Evolutionary conservation across 2,888 invertebrate genomes (phyloP), one percentile per base, ranked within the genome.

Genomic region (Aphodius sticticus): DNA sequence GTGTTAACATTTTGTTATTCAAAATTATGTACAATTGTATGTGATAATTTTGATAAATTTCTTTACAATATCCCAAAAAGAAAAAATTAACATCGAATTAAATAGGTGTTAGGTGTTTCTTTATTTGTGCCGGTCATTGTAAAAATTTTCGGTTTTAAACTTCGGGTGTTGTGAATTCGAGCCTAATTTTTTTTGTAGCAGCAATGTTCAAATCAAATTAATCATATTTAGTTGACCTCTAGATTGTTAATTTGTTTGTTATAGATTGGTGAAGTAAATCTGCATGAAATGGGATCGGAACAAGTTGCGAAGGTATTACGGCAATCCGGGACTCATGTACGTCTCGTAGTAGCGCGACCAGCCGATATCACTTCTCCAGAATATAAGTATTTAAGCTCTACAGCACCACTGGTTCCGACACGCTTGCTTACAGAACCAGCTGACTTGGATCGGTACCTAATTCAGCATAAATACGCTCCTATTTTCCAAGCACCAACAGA

Each of bases 281-380:
- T 99, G 78, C 95, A 98, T 86, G 99, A 99, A 87, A 98, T 99
- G 98, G 97, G 97, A 12, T 99, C 99, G 36, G 99, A 99, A 89
- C 96, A 97, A 90, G 98, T 99, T 85, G 99, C 99, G 26, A 95
- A 97, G 16, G 98, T 99, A 82, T 90, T 99, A 82, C 93, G 99
- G 36, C 98, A 98, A 90, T 97, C 98, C 35, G 98, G 99, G 38
- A 97, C 96, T 12, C 96, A 97, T 88, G 98, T 99, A 79, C 93
- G 98, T 2, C 93, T 99, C 77, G 96, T 99, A 79, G 99, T 99
- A 77, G 99, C 98, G 79, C 93, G 99, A 81, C 95, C 97, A 79
- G 95, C 96, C 35, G 97, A 97, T 88, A 95, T 83, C 80, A 93
- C 95, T 78, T 87, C 89, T 15, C 84, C 88, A 6, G 92, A 93